Evolutionary conservation across 2,888 invertebrate species (phyloP).

Genomic region (Rhodophaea formosa): DNA sequence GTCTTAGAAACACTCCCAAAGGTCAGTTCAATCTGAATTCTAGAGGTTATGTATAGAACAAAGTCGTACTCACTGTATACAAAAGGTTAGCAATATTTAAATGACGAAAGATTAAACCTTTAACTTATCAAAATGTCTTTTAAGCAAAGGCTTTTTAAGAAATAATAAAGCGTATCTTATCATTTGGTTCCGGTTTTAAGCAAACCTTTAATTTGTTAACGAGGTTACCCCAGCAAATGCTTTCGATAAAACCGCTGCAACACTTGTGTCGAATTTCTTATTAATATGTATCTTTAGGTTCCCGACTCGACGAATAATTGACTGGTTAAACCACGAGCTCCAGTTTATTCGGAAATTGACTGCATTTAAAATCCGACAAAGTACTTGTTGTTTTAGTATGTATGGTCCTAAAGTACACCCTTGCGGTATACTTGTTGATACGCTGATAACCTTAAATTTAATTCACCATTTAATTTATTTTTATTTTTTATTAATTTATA

Average conservation of each 20-base stretch:
- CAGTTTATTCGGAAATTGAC: background rate
- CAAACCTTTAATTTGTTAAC: slow-evolving; percentile 12
- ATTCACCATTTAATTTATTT: too few relatives aligned
- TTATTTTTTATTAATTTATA: too few relatives aligned
- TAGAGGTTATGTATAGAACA: background rate
- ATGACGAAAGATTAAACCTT: background rate
- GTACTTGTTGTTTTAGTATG: background rate
- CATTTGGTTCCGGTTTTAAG: slow-evolving; percentile 11
- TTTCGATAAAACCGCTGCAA: background rate
- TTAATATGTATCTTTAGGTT: background rate
- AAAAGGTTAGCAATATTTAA: background rate
- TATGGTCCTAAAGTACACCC: background rate
- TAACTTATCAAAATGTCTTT: too few relatives aligned
- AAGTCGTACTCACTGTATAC: background rate
- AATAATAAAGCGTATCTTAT: slow-evolving; percentile 6
- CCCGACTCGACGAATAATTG: background rate
- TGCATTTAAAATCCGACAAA: background rate
- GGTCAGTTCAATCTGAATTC: background rate
- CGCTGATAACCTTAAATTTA: too few relatives aligned
- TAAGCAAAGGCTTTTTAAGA: background rate
- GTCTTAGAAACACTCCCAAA: background rate
- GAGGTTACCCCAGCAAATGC: slow-evolving; percentile 8
- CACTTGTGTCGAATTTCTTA: background rate
- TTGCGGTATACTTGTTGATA: background rate
- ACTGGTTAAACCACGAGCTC: background rate